Conservation (phyloP, 2,113 vertebrate genomes). For the Bombycilla garrulus region DNA sequence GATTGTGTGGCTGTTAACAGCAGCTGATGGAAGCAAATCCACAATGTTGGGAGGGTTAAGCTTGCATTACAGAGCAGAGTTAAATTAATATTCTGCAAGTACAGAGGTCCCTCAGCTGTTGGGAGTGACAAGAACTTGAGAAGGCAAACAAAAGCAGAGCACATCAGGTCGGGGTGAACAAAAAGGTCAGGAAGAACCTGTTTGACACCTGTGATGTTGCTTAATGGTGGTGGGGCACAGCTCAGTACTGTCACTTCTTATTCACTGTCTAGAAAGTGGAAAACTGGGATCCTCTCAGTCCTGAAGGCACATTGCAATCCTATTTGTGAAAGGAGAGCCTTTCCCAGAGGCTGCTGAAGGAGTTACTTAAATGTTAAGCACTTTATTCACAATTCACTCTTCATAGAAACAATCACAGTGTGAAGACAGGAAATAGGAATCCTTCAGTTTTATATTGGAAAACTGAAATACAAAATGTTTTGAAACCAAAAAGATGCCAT, state of each 20-base stretch:
- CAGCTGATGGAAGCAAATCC: background rate
- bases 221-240: background rate
- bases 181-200: background rate
- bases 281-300: background rate
- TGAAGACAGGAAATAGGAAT: background rate
- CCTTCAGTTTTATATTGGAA: background rate
- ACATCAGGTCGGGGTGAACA: background rate
- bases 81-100: background rate
- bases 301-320: background rate
- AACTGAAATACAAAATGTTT: background rate
- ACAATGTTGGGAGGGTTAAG: background rate
- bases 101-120: background rate
- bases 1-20: background rate
- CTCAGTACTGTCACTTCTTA: background rate
- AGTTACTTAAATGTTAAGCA: slow-evolving; percentile 4
- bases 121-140: background rate
- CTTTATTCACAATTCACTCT: slow-evolving; percentile 12
- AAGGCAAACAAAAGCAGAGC: background rate
- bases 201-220: background rate
- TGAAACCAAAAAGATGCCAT: background rate
- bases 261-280: background rate
- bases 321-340: background rate
- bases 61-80: background rate
- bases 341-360: background rate
- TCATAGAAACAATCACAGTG: background rate